Evolutionary conservation across 2,888 invertebrate genomes (phyloP).

Genomic region (Caenorhabditis sp.): DNA sequence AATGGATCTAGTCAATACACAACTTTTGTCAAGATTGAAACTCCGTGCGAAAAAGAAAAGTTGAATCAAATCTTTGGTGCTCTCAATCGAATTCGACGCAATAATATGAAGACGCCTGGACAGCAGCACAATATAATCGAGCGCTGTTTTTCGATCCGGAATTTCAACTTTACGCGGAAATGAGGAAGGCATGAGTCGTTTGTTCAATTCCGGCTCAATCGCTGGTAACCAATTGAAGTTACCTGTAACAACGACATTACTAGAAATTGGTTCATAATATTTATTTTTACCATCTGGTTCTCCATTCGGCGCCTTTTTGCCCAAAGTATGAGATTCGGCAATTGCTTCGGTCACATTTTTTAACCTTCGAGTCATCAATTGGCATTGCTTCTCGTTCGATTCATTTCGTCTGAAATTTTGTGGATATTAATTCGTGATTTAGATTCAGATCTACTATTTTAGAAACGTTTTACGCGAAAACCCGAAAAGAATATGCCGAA

Average conservation of each 20-base stretch:
- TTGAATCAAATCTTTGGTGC: constrained; percentile 10
- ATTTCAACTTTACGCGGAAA: constrained; percentile 83
- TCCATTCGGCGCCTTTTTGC: neutral
- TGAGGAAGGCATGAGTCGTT: constrained; percentile 92
- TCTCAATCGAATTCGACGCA: neutral
- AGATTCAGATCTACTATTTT: too few relatives aligned
- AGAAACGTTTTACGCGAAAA: too few relatives aligned
- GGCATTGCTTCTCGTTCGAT: neutral
- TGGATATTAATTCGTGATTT: too few relatives aligned
- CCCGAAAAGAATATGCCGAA: neutral
- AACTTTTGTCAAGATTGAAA: constrained; percentile 71
- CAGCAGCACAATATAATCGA: constrained; percentile 1
- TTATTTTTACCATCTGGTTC: neutral
- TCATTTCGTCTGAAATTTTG: neutral
- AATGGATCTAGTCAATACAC: constrained; percentile 89
- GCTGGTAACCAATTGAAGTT: constrained; percentile 76
- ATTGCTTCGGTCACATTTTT: neutral
- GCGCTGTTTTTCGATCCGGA: constrained; percentile 19
- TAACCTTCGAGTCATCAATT: neutral
- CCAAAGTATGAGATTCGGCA: neutral
- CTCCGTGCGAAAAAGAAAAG: constrained; percentile 32
- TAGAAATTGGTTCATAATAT: too few relatives aligned
- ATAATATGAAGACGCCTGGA: neutral
- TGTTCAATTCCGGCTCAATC: constrained; percentile 94
- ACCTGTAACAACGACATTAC: constrained; percentile 38